phyloP scores from a whole-genome alignment of 2,113 vertebrate genomes.

The Callocephalon fimbriatum region DNA sequence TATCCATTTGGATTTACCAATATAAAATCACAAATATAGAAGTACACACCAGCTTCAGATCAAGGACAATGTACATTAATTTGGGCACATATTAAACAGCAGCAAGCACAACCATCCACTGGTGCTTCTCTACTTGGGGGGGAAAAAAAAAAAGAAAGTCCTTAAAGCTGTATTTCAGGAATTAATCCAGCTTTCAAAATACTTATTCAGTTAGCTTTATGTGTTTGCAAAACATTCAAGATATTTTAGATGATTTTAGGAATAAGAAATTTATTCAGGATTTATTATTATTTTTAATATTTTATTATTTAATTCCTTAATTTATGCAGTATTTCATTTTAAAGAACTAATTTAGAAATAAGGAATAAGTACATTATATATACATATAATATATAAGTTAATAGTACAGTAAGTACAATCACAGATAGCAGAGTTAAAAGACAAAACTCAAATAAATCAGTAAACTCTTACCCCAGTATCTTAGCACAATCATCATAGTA shows the following conservation, averaged over 20 bases:
- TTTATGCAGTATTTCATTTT: not conserved
- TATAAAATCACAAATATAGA: not conserved
- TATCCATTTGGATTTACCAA: not conserved
- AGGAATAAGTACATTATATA: not conserved
- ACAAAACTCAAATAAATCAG: not conserved
- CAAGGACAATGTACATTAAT: not conserved
- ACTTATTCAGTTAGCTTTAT: not conserved
- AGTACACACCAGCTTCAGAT: not conserved
- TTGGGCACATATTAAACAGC: not conserved
- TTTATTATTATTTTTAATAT: not conserved
- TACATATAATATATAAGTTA: not conserved
- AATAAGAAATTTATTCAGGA: not conserved
- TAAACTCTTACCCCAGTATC: slow-evolving; percentile 86
- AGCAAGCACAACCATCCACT: not conserved
- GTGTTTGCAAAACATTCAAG: not conserved
- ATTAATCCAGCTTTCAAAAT: not conserved
- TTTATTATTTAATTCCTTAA: not conserved
- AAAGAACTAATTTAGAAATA: not conserved
- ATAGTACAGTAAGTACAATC: not conserved
- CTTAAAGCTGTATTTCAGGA: not conserved
- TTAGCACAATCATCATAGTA: slow-evolving; percentile 94
- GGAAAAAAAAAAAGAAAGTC: not conserved
- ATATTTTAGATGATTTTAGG: not conserved
- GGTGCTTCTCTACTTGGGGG: not conserved
- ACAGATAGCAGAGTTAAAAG: not conserved